Conservation (phyloP, 2,113 vertebrate species). For the Todiramphus chloris region DNA sequence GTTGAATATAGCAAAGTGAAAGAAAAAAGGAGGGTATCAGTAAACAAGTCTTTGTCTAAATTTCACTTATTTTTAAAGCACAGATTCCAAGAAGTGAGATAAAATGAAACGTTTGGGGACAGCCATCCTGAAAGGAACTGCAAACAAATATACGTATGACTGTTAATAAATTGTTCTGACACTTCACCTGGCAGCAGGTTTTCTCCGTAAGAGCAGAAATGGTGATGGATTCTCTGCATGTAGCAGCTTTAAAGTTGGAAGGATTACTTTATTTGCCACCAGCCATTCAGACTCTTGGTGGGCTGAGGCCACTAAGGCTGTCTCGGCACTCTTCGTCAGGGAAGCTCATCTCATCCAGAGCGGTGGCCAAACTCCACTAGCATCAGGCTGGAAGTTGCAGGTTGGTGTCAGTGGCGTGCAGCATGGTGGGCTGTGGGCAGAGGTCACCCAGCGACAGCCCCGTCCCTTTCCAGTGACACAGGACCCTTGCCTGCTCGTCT, state of each 20-base stretch:
- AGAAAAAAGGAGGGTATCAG: background rate
- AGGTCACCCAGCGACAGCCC: background rate
- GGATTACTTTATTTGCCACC: background rate
- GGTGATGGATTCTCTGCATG: background rate
- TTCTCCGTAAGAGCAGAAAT: background rate
- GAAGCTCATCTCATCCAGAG: background rate
- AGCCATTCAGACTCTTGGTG: background rate
- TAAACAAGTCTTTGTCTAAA: background rate
- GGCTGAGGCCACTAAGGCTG: background rate
- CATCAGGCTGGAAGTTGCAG: background rate
- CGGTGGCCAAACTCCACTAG: background rate
- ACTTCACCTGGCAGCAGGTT: background rate
- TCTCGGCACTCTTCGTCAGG: background rate
- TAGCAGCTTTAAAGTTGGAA: background rate
- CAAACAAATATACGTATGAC: background rate
- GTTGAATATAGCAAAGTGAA: background rate
- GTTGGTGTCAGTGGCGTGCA: background rate
- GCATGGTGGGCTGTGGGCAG: background rate
- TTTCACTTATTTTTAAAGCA: background rate
- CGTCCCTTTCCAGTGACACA: background rate
- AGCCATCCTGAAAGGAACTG: background rate
- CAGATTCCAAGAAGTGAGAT: background rate
- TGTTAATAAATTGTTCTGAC: background rate
- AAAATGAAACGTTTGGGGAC: background rate
- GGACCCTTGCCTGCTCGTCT: background rate